phyloP scores from a whole-genome alignment of 2,113 vertebrate genomes.

The Nematolebias whitei region DNA sequence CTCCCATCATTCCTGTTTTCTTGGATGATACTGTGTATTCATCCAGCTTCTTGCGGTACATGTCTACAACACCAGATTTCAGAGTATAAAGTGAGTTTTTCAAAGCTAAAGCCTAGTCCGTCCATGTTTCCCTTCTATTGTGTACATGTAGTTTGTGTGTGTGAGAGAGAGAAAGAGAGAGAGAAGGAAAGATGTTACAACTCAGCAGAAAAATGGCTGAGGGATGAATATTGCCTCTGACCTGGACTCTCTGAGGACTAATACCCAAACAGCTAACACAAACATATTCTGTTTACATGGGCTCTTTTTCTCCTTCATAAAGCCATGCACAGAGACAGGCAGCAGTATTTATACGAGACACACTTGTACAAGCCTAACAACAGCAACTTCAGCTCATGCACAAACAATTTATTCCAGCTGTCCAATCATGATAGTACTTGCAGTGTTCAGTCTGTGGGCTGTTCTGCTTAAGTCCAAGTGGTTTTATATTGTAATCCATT shows the following conservation, averaged over 20 bases:
- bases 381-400: neutral
- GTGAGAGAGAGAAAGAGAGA: neutral
- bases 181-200: slow-evolving; percentile 22
- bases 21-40: slow-evolving; percentile 13
- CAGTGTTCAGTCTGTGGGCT: neutral
- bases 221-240: slow-evolving; percentile 51
- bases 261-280: slow-evolving; percentile 31
- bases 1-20: neutral
- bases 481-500: neutral
- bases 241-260: slow-evolving; percentile 47
- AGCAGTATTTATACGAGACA: slow-evolving; percentile 6
- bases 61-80: slow-evolving; percentile 21
- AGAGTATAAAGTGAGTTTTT: slow-evolving; percentile 3
- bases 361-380: neutral
- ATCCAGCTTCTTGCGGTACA: slow-evolving; percentile 5
- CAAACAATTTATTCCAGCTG: slow-evolving; percentile 1
- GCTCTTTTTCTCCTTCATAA: slow-evolving; percentile 13
- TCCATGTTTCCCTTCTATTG: neutral
- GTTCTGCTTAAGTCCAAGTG: neutral
- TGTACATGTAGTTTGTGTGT: slow-evolving; percentile 3
- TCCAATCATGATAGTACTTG: neutral
- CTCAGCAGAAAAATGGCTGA: slow-evolving; percentile 67
- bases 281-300: slow-evolving; percentile 28
- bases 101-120: slow-evolving; percentile 3
- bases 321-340: neutral